Base-by-base conservation (phyloP, 2,888 invertebrate genomes). In the Drosophila anomelani region DNA sequence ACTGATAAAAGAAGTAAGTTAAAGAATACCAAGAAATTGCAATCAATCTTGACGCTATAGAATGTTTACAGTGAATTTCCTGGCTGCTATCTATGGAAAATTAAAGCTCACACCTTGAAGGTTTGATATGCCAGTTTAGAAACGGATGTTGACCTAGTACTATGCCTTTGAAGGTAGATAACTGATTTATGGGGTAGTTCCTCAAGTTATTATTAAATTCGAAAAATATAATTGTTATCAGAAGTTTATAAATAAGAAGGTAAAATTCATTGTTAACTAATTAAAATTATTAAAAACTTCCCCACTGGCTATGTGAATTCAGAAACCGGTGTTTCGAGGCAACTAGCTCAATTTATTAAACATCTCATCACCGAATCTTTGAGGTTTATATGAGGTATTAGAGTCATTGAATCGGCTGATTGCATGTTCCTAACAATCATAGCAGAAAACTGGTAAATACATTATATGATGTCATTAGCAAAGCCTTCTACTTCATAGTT, bases 391-490 rank as follows among this genome's bases (percentile, higher is more conserved):
- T 38, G 20, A 23, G 36, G 36, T 23, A 38, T 53, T 38, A n/a
- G 13, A 53, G 34, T 38, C 23, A 53, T 54, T 38, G 38, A 54
- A 55, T 38, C 23, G 12, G 5, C 12, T 29, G 38, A 55, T 55
- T 38, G 39, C 12, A 41, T 56, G 57, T 23, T 56, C 0, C 9
- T 17, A 34, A 43, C 23, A 57, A 23, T 56, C 10, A 23, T 6
- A 32, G 7, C 8, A 29, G 15, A 59, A 15, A 59, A 54, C 29
- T 39, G 39, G 55, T 41, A 32, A 20, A 62, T 29, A 46, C n/a
- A 26, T n/a, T 41, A 29, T 56, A 29, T 56, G 29, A 13, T 58
- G 62, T 38, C 46, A 46, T 59, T 47, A 26, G 17, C 38, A 41
- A 60, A 60, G 57, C 57, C 39, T 41, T 56, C 32, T 20, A 29